Percentiles rank a stretch among this genome's conserved stretches.
These are phyloP conservation scores for Lophochroa leadbeateri DNA, from an alignment of 2,113 vertebrate genomes.

Conservation along the genomic window DNA sequence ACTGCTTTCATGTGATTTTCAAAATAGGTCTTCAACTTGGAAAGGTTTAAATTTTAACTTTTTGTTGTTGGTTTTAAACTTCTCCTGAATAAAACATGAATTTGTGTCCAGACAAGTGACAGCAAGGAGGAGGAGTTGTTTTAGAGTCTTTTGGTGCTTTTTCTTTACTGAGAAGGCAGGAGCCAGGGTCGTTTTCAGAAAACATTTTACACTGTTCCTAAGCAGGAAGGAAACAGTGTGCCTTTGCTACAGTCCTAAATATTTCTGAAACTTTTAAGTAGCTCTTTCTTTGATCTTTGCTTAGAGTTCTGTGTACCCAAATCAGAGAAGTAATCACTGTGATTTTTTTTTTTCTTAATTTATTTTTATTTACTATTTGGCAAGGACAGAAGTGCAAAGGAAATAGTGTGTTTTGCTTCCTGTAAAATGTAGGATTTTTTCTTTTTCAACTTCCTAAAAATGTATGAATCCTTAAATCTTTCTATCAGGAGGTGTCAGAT, in stretches of 20 bases:
- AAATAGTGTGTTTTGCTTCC: not conserved
- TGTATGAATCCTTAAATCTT: not conserved
- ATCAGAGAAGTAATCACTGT: not conserved
- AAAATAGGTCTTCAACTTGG: not conserved
- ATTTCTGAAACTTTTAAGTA: not conserved
- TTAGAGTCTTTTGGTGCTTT: not conserved
- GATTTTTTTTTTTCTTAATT: not conserved
- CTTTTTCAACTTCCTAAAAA: not conserved
- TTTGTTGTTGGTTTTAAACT: not conserved
- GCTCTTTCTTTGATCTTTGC: not conserved
- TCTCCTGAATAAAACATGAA: not conserved
- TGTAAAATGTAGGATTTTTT: not conserved
- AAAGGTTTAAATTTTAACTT: slow-evolving; percentile 12
- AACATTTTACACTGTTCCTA: not conserved
- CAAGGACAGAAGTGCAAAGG: not conserved
- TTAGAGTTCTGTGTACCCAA: not conserved
- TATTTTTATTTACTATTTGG: not conserved
- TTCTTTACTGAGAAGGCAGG: not conserved
- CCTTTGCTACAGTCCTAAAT: not conserved
- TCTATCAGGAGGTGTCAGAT: not conserved
- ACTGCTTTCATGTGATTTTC: not conserved
- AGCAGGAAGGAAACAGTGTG: not conserved
- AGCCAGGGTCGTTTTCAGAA: not conserved
- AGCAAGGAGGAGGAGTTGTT: not conserved
- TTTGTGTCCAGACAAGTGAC: not conserved